Conservation (phyloP, 2,113 vertebrate species). For the Triplophysa tibetana region DNA sequence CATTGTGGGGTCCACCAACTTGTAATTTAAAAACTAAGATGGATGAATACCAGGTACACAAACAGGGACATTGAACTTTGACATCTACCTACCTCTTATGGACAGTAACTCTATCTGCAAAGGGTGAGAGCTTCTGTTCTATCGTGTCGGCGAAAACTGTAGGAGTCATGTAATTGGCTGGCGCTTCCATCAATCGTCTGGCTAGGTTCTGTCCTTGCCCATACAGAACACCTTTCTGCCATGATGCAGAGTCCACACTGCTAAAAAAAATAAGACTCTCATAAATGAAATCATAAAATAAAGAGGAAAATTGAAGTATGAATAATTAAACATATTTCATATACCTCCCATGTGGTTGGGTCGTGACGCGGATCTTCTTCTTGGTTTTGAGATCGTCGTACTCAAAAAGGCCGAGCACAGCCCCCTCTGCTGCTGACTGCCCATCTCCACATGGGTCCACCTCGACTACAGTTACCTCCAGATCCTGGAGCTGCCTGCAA, state of each 20-base stretch:
- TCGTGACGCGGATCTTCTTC: conserved; percentile 80
- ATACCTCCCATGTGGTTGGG: conserved; percentile 84
- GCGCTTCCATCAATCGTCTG: conserved; percentile 90
- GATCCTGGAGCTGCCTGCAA: conserved; percentile 87
- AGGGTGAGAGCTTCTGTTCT: conserved; percentile 78
- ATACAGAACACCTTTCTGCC: conserved; percentile 86
- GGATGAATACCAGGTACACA: not conserved
- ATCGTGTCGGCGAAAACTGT: conserved; percentile 83
- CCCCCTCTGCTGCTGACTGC: conserved; percentile 92
- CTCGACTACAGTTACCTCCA: conserved; percentile 84
- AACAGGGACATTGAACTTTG: not conserved
- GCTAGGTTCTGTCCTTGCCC: conserved; percentile 93
- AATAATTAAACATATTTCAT: not conserved
- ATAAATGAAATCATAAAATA: not conserved
- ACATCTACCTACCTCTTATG: conserved; percentile 85
- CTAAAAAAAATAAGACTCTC: conserved; percentile 6
- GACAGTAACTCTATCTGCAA: conserved; percentile 76
- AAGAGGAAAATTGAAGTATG: not conserved
- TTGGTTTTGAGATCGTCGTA: conserved; percentile 91
- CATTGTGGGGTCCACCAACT: not conserved
- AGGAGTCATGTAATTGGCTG: conserved; percentile 92
- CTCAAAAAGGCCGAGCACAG: conserved; percentile 86
- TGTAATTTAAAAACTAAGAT: not conserved
- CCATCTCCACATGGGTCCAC: conserved; percentile 93
- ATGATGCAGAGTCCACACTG: conserved; percentile 78